These are phyloP conservation scores for Tipula helvola DNA, from an alignment of 2,888 invertebrate genomes.

Conservation along the genomic window DNA sequence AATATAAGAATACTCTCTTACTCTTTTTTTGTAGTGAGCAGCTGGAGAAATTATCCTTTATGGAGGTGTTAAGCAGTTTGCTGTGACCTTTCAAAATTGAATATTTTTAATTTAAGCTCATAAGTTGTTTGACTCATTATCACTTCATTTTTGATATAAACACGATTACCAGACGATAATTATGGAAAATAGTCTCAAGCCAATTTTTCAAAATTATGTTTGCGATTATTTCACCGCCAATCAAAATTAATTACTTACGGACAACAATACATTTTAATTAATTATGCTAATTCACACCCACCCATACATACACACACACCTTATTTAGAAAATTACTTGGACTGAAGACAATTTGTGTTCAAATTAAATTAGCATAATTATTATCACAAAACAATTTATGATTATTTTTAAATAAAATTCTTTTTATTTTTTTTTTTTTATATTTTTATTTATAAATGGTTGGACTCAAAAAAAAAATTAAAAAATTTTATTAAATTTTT, in stretches of 20 bases:
- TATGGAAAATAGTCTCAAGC: too few species aligned
- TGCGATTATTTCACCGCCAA: too few species aligned
- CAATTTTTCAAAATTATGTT: too few species aligned
- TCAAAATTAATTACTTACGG: too few species aligned
- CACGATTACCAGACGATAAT: background rate
- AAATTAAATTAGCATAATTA: background rate
- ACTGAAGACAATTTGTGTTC: background rate
- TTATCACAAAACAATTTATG: background rate
- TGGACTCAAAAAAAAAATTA: constrained; percentile 12
- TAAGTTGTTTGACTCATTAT: background rate
- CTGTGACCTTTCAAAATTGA: too few species aligned
- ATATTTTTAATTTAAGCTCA: too few species aligned
- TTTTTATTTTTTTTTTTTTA: constrained; percentile 18
- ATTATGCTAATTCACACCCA: background rate
- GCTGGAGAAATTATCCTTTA: too few species aligned
- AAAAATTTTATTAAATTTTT: constrained; percentile 15
- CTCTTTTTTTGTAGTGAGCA: too few species aligned
- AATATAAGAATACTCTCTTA: too few species aligned
- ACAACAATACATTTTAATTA: background rate
- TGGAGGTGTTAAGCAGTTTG: too few species aligned
- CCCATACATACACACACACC: constrained; percentile 26
- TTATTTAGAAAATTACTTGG: too few species aligned
- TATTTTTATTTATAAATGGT: constrained; percentile 14
- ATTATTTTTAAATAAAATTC: background rate
- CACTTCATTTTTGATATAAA: background rate